Evolutionary conservation across 2,113 vertebrate genomes (phyloP).

Genomic region (Otocyon megalotis): DNA sequence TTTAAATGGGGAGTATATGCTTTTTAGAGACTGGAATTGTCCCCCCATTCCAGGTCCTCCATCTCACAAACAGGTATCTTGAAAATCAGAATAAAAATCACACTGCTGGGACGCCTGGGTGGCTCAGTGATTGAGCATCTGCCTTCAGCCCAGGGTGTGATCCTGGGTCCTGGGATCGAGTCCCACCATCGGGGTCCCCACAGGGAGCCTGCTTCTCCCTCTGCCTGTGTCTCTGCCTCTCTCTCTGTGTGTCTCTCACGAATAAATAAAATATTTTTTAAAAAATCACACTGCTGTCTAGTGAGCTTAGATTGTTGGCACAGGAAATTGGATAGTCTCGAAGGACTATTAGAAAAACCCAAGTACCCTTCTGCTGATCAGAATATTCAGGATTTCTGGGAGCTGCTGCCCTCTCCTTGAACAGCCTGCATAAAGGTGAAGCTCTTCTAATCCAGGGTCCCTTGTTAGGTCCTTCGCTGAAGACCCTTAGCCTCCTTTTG

Average conservation of each 20-base stretch:
- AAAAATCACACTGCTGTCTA: not conserved
- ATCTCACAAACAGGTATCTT: not conserved
- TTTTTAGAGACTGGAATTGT: not conserved
- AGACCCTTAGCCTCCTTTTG: not conserved
- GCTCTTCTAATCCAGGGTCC: not conserved
- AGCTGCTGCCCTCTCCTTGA: not conserved
- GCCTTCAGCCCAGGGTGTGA: no score
- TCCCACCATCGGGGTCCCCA: no score
- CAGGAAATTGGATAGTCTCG: not conserved
- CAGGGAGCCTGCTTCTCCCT: no score
- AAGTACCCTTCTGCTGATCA: not conserved
- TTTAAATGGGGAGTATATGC: not conserved
- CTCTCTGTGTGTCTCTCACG: no score
- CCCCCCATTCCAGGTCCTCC: not conserved
- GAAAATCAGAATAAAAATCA: constrained; percentile 38
- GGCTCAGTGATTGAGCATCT: no score
- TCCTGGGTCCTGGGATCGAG: no score
- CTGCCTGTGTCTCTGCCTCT: no score
- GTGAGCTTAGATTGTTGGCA: not conserved
- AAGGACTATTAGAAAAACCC: not conserved
- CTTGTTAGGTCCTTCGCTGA: not conserved
- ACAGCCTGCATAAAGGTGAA: not conserved
- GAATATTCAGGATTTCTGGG: not conserved
- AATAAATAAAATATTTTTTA: no score
- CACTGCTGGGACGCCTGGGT: not conserved